Evolutionary conservation across 92 coral and sea anemone genomes (phyloP).

Genomic region (Zoanthus gigantus): DNA sequence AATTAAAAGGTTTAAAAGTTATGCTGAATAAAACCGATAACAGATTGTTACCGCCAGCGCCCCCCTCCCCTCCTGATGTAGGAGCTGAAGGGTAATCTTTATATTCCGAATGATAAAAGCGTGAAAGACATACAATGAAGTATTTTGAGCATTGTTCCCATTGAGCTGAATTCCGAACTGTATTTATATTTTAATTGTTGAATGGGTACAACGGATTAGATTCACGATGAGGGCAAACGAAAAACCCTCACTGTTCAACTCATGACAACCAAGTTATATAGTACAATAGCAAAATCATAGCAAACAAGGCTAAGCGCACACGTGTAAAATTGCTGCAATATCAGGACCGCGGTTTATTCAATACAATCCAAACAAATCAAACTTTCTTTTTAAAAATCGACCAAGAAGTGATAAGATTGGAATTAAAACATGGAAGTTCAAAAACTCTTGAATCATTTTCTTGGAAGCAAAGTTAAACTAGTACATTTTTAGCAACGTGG

Average conservation of each 20-base stretch:
- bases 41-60: too few relatives aligned
- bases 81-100: neutral
- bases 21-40: too few relatives aligned
- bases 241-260: neutral
- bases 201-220: constrained; percentile 22
- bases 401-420: neutral
- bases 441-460: neutral
- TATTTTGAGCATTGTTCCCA: constrained; percentile 21
- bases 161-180: neutral
- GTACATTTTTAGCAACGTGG: neutral
- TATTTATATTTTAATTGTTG: constrained; percentile 41
- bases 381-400: neutral
- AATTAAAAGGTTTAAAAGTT: too few relatives aligned
- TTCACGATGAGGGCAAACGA: neutral
- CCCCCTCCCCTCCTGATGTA: too few relatives aligned
- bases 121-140: neutral
- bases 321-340: neutral
- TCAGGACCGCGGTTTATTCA: neutral
- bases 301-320: neutral
- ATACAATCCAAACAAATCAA: neutral
- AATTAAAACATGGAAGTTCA: neutral
- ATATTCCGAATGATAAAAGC: neutral
- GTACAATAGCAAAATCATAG: constrained; percentile 23
- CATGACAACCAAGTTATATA: neutral
- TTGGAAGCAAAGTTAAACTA: neutral